Base-by-base conservation (phyloP, 2,888 invertebrate genomes). In the Synanthedon formicaeformis region DNA sequence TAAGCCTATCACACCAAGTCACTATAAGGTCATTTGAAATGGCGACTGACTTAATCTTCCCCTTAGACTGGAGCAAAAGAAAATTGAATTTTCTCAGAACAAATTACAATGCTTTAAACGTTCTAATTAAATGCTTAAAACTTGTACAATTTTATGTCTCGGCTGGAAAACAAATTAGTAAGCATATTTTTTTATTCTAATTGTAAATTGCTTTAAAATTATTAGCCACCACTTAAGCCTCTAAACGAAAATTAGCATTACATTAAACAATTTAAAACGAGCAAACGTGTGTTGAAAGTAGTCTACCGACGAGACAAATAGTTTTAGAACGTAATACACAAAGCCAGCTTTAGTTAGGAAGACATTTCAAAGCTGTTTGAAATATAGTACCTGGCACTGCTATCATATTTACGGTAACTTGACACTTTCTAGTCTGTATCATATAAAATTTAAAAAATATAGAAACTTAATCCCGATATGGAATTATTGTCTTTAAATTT, bases 351-450 rank as follows among this genome's bases (percentile, higher is more conserved):
- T n/a, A 41, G 12, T 13, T 41, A 41, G 41, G 41, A 58, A 61
- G 60, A 63, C 61, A 53, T 60, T 63, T 61, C 60, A 65, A 68
- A 66, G 60, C 62, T 57, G 58, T 53, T 62, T 69, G 63, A 69
- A 69, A 69, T 65, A 71, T 65, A 55, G 57, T 65, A 58, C 34
- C 57, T 53, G 63, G 64, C 48, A 48, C 48, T 11, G 16, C 4
- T 50, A 12, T 58, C 63, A 57, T 56, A 57, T 55, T 58, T 55
- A 56, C 56, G 49, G 52, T 53, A 55, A 53, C 58, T 60, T 55
- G 56, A 59, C 54, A 57, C 41, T 41, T 5, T 13, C 41, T 41
- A 41, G 41, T 41, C 41, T 13, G 27, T 50, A 40, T 45, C 45
- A 11, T 50, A 34, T 41, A 12, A 11, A 4, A 12, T 11, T 41